Percentiles rank a stretch among this genome's conserved stretches.
These are phyloP conservation scores for Xenopus laevis DNA, from an alignment of 2,113 vertebrate species.

Conservation along the genomic window DNA sequence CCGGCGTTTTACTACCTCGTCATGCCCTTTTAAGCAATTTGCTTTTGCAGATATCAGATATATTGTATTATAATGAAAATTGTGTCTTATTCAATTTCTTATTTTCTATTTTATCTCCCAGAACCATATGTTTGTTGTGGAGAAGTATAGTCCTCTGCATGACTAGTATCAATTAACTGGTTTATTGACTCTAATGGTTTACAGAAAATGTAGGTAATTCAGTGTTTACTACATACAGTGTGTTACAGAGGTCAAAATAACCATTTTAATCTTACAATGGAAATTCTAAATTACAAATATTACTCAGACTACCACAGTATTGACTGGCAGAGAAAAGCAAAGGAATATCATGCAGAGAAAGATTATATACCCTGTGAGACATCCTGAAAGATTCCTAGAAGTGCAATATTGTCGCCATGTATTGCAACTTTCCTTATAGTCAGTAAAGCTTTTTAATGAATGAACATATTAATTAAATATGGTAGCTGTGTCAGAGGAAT, in stretches of 20 bases:
- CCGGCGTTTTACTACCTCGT: constrained; percentile 36
- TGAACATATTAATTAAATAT: too few relatives aligned
- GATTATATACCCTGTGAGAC: too few relatives aligned
- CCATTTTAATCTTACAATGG: background rate
- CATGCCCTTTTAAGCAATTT: constrained; percentile 45
- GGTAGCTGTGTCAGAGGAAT: too few relatives aligned
- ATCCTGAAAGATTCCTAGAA: too few relatives aligned
- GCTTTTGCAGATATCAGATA: constrained; percentile 45
- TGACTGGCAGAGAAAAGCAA: too few relatives aligned
- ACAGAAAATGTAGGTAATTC: background rate
- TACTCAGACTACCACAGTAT: too few relatives aligned
- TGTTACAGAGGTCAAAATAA: background rate
- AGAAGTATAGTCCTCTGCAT: background rate
- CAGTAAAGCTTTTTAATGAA: too few relatives aligned
- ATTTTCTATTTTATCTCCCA: constrained; percentile 39
- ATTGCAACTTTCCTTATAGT: too few relatives aligned
- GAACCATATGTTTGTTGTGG: constrained; percentile 31
- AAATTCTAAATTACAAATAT: too few relatives aligned
- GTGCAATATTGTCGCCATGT: too few relatives aligned
- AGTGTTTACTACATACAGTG: background rate
- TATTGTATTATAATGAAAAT: constrained; percentile 41
- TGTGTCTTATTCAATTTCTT: constrained; percentile 30
- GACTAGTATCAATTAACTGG: constrained; percentile 13
- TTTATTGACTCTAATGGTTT: constrained; percentile 4
- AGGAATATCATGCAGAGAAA: too few relatives aligned